phyloP scores from a whole-genome alignment of 2,113 vertebrate species.

The Larimichthys polyactis region DNA sequence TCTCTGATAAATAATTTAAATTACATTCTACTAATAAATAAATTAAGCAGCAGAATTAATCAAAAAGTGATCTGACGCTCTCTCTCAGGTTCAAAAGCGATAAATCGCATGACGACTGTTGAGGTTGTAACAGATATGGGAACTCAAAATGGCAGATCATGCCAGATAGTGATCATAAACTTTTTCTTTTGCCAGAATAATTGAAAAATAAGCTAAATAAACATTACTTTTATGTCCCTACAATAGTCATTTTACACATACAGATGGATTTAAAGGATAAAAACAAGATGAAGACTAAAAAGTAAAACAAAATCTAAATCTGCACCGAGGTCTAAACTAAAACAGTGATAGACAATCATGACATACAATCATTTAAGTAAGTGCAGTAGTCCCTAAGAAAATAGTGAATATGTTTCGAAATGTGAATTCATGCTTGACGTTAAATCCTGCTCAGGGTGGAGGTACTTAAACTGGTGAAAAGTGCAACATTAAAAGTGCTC shows the following conservation, averaged over 20 bases:
- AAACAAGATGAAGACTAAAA: too few relatives aligned
- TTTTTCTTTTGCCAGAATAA: neutral
- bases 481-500: conserved; percentile 1
- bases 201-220: neutral
- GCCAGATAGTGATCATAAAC: neutral
- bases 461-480: too few relatives aligned
- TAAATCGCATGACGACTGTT: neutral
- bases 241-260: neutral
- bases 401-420: neutral
- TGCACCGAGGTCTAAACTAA: neutral
- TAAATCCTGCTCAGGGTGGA: neutral
- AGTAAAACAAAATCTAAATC: too few relatives aligned
- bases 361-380: neutral
- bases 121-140: neutral
- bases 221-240: neutral
- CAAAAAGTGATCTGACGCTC: neutral
- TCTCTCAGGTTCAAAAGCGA: too few relatives aligned
- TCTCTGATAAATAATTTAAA: conserved; percentile 14
- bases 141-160: neutral
- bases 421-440: neutral
- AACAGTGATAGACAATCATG: conserved; percentile 1
- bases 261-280: neutral
- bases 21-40: neutral
- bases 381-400: conserved; percentile 22
- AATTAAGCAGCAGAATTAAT: neutral